Conservation (phyloP, 2,113 vertebrate genomes). For the Salvelinus sp. region DNA sequence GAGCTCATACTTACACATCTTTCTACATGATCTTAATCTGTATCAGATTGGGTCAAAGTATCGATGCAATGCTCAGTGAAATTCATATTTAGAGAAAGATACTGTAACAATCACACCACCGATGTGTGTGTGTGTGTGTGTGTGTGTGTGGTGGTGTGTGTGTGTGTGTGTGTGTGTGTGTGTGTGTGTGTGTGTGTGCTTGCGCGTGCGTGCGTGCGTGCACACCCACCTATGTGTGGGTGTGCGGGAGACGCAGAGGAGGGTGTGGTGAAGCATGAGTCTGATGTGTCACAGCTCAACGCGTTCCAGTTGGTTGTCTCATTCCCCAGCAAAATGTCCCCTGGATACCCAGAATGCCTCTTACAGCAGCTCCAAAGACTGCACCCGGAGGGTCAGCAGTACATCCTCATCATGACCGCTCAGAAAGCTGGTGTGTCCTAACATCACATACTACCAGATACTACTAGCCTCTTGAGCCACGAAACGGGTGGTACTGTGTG, state of each 20-base stretch:
- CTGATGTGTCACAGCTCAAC: slow-evolving; percentile 20
- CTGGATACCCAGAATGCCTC: background rate
- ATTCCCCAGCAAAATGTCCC: background rate
- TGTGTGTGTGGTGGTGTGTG: background rate
- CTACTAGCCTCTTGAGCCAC: background rate
- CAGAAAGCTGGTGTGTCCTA: background rate
- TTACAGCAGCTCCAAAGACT: background rate
- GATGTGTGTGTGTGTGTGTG: background rate
- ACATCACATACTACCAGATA: background rate
- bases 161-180: background rate
- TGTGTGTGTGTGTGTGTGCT: background rate
- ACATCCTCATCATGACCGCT: background rate
- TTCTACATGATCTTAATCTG: too few relatives aligned
- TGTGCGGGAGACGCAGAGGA: too few relatives aligned
- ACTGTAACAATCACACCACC: background rate
- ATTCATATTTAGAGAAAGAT: background rate
- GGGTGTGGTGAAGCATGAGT: background rate
- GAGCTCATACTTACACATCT: too few relatives aligned
- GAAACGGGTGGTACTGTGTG: background rate
- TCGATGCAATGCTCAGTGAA: too few relatives aligned
- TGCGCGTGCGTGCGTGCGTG: too few relatives aligned
- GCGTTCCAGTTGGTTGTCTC: slow-evolving; percentile 8
- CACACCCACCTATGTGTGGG: too few relatives aligned
- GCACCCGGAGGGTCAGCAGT: background rate
- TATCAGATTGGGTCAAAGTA: too few relatives aligned